A percentile compares a stretch with the other conserved stretches of the same genome.
Conservation (phyloP, 92 coral and sea anemone genomes). For the Epizoanthus fatuus region DNA sequence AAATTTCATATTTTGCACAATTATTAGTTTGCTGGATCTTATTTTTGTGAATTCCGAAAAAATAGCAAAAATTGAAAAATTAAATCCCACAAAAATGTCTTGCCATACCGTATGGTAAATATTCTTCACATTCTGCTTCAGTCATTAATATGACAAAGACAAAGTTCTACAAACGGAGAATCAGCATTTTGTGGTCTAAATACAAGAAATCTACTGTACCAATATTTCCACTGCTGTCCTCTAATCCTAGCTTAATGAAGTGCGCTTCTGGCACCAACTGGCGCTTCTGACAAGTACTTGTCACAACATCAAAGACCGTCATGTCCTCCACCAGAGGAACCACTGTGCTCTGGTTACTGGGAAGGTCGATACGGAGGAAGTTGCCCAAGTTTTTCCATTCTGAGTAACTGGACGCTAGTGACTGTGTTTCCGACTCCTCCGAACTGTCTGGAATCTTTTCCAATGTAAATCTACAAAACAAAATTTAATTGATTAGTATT, state of each 20-base stretch:
- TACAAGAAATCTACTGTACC: too few species aligned
- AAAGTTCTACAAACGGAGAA: too few species aligned
- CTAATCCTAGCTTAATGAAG: slow-evolving; percentile 88
- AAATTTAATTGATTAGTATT: background rate
- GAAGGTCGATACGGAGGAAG: slow-evolving; percentile 87
- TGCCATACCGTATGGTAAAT: too few species aligned
- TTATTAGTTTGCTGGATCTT: too few species aligned
- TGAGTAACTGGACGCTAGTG: slow-evolving; percentile 87
- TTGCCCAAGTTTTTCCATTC: slow-evolving; percentile 97
- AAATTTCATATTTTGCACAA: too few species aligned
- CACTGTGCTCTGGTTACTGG: slow-evolving; percentile 92
- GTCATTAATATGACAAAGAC: too few species aligned
- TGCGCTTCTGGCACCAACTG: slow-evolving; percentile 84
- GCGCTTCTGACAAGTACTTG: slow-evolving; percentile 87
- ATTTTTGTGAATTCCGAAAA: too few species aligned
- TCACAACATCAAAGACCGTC: slow-evolving; percentile 87
- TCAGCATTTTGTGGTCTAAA: too few species aligned
- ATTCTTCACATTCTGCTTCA: too few species aligned
- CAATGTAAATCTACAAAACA: slow-evolving; percentile 46
- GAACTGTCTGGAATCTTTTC: slow-evolving; percentile 75
- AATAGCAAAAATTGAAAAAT: too few species aligned
- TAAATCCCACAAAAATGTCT: too few species aligned
- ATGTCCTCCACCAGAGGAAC: slow-evolving; percentile 86
- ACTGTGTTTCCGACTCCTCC: slow-evolving; percentile 62
- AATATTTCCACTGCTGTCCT: slow-evolving; percentile 69